Conservation (phyloP, 2,797 vertebrate species). For the Micromesistius poutassou region DNA sequence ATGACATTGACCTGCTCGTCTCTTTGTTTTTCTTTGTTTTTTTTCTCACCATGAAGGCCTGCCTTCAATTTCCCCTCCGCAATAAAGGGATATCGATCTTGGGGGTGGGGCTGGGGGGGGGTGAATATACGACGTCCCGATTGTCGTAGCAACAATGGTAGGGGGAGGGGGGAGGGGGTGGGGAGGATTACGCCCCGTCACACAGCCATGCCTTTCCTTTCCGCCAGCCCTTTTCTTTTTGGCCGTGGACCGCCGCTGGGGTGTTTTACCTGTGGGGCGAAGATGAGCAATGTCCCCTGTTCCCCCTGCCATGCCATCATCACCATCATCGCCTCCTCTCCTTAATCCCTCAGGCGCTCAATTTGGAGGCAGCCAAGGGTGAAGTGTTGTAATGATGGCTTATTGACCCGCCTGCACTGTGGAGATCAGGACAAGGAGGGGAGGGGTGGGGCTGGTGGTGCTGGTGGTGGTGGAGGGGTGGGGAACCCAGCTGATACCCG, state of each 20-base stretch:
- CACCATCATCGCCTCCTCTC: conserved; percentile 70
- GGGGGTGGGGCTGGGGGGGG: no score
- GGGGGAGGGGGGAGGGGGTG: background rate
- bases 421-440: conserved; percentile 63
- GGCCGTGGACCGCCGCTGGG: background rate
- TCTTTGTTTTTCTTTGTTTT: background rate
- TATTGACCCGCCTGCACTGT: conserved; percentile 81
- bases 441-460: conserved; percentile 6
- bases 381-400: conserved; percentile 81
- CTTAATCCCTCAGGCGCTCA: conserved; percentile 82
- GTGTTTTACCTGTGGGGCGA: conserved; percentile 59
- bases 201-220: background rate
- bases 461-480: background rate
- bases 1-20: conserved; percentile 25
- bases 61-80: background rate
- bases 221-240: background rate
- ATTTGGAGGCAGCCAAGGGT: conserved; percentile 76
- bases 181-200: background rate
- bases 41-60: background rate
- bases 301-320: conserved; percentile 60
- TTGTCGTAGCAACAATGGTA: background rate
- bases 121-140: background rate
- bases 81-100: conserved; percentile 2
- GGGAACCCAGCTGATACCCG: background rate
- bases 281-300: conserved; percentile 71